These are phyloP conservation scores for Drosophila obscura DNA, from an alignment of 1,140 invertebrate species.

Conservation along the genomic window DNA sequence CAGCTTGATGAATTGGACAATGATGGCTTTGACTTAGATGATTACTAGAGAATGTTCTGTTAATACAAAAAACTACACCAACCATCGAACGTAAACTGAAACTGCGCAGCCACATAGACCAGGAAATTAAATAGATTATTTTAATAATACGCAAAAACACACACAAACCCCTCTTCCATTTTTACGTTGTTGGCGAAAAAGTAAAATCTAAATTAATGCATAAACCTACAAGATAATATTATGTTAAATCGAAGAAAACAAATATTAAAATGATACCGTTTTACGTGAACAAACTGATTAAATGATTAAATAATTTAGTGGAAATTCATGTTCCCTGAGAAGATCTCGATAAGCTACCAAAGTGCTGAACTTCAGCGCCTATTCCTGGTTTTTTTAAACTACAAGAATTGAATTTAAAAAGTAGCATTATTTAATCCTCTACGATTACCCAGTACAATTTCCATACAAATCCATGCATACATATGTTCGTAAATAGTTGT, in stretches of 20 bases:
- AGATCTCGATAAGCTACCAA: too few species aligned
- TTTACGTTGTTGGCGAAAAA: slow-evolving; percentile 80
- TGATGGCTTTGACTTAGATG: slow-evolving; percentile 94
- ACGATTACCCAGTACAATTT: too few species aligned
- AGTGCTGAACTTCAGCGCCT: too few species aligned
- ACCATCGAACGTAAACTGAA: slow-evolving; percentile 55
- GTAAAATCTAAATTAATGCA: slow-evolving; percentile 68
- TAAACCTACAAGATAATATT: slow-evolving; percentile 48
- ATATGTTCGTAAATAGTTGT: too few species aligned
- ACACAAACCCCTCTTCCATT: slow-evolving; percentile 80
- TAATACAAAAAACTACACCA: slow-evolving; percentile 41
- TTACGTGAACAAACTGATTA: slow-evolving; percentile 54
- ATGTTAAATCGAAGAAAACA: slow-evolving; percentile 78
- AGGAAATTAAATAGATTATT: slow-evolving; percentile 74
- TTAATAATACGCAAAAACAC: slow-evolving; percentile 57
- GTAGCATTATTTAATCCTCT: too few species aligned
- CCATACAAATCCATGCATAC: too few species aligned
- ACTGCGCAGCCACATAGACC: slow-evolving; percentile 53
- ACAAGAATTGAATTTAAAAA: too few species aligned
- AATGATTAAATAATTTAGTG: neutral
- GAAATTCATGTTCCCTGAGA: too few species aligned
- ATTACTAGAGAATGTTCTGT: slow-evolving; percentile 89
- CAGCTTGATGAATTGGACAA: slow-evolving; percentile 94
- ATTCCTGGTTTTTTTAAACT: too few species aligned
- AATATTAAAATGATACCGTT: slow-evolving; percentile 71